Base-by-base conservation (phyloP, 2,888 invertebrate species). In the Petrophora chlorosata region DNA sequence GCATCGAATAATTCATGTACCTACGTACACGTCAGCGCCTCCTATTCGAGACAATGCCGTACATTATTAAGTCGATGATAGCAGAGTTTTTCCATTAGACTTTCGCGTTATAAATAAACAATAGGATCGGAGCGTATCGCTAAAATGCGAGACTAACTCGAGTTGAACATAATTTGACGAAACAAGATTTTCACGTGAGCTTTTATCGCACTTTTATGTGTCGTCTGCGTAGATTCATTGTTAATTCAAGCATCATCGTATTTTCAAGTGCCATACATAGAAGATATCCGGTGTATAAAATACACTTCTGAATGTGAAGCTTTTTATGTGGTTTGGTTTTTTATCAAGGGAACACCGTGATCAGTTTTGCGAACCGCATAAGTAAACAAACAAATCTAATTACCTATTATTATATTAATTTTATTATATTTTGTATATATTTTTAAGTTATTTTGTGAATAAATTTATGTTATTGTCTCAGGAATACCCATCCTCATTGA, bases 21-120 rank as follows among this genome's bases (percentile, higher is more conserved):
- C 58, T 48, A 51, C 39, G 54, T 53, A 46, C 47, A 53, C 43
- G 46, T 53, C 43, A 59, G 46, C 57, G 53, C 54, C 26, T 45
- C 32, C 49, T 52, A 45, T 55, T 40, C 48, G 47, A 54, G 57
- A 60, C 54, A 56, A 46, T 50, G 32, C 46, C 57, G 45, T 58
- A 59, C 53, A 63, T 63, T 60, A 63, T 60, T 53, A 56, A 63
- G 43, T 41, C 39, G 44, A 56, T 60, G 62, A 53, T 56, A 65
- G 62, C 61, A 60, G 28, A 48, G 59, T 61, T 63, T 59, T 63
- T 59, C 59, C 58, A 65, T 67, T 63, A 65, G 53, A 53, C 48
- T 46, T 53, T 52, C 42, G 36, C 42, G 46, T 45, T 50, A 54
- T 59, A 63, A 60, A 61, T 61, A 60, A 66, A 61, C 56, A 63